Base-by-base conservation (phyloP, 2,888 invertebrate species). In the Caradrina clavipalpis region DNA sequence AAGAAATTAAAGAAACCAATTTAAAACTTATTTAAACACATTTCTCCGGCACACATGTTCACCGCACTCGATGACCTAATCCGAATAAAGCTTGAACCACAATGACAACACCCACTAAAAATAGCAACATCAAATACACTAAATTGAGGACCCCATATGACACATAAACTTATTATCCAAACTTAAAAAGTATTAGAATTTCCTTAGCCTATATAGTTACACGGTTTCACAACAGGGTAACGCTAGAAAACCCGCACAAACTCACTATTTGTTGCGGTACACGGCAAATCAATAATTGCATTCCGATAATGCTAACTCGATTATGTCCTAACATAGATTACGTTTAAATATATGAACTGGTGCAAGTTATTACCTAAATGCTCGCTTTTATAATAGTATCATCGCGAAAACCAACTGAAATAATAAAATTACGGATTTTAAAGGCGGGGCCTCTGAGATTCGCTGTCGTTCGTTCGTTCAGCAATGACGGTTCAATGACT, bases 71-170 rank as follows among this genome's bases (percentile, higher is more conserved):
- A 95, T 96, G 95, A 96, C 94, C 95, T 95, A 95, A 96, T 95
- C 94, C 93, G 91, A 93, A 89, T 93, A 91, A 86, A 92, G 92
- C 93, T 92, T 89, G 88, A 86, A 86, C 89, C 89, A 91, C 91
- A 94, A 94, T 96, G 96, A 96, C 96, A 96, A 96, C 96, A 96
- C 95, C 96, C 91, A 96, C 96, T 93, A 96, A 96, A 95, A 97
- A 97, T 91, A 97, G 97, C 89, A 96, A 89, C 93, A 96, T 95
- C 82, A 87, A 91, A 90, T 90, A 89, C 91, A 92, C 87, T 86
- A 87, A 90, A 90, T 87, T 89, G 86, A 65, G 73, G 81, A 78
- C 81, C 83, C 87, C 80, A 83, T 89, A 87, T 89, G 86, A 92
- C 90, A 90, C 86, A 91, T 91, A 91, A 89, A 79, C 77, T 85